Conservation (phyloP, 2,797 vertebrate genomes). For the Melanotaenia trifasciata region DNA sequence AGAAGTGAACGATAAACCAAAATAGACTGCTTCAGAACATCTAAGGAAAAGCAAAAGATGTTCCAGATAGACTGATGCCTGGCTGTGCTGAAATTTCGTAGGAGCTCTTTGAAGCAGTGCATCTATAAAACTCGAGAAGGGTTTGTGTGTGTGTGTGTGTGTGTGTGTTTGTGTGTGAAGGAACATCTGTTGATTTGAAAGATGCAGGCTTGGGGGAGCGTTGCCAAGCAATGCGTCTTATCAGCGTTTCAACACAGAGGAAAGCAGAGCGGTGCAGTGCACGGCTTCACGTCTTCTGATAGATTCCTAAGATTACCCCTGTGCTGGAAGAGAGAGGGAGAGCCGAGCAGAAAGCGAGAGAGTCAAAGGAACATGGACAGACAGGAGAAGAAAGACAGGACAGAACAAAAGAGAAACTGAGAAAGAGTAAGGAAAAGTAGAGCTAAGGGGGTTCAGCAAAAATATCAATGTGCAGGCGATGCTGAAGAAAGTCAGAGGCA, state of each 20-base stretch:
- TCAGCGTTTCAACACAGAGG: conserved; percentile 71
- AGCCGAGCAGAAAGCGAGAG: conserved; percentile 2
- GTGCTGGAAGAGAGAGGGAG: conserved; percentile 40
- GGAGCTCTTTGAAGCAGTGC: conserved; percentile 63
- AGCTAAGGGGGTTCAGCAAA: conserved; percentile 19
- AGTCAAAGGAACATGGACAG: conserved; percentile 24
- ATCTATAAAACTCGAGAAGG: conserved; percentile 67
- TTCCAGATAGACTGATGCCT: conserved; percentile 50
- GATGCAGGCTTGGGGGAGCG: conserved; percentile 71
- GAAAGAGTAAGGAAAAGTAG: conserved; percentile 13
- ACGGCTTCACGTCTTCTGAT: conserved; percentile 64
- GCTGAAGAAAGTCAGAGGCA: conserved; percentile 30
- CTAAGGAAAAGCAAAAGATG: conserved; percentile 58
- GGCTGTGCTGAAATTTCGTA: conserved; percentile 49
- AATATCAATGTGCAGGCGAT: conserved; percentile 15
- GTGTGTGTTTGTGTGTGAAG: conserved; percentile 50
- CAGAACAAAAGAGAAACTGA: conserved; percentile 10
- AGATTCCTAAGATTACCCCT: conserved; percentile 73
- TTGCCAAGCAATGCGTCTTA: conserved; percentile 76
- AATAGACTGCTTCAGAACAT: conserved; percentile 56
- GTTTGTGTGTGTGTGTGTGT: conserved; percentile 14
- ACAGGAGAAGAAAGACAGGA: conserved; percentile 4
- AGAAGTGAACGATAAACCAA: conserved; percentile 58
- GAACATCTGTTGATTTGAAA: conserved; percentile 80
- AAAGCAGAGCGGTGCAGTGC: conserved; percentile 59